Conservation (phyloP, 2,888 invertebrate genomes). For the Stenolophus ochropezus region DNA sequence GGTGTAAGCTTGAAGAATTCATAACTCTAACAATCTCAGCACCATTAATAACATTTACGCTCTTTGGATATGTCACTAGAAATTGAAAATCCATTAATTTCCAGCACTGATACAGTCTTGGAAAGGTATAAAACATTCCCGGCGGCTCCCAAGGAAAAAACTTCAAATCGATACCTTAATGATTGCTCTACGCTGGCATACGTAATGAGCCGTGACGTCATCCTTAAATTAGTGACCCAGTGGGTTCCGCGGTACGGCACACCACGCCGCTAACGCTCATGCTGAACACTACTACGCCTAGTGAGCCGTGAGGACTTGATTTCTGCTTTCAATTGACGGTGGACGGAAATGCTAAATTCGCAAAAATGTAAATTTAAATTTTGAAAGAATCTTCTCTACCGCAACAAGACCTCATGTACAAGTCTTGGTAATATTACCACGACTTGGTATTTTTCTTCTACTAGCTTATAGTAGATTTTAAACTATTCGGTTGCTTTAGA, state of each 20-base stretch:
- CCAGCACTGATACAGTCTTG: conserved; percentile 62
- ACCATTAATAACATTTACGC: conserved; percentile 61
- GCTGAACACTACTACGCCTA: background rate
- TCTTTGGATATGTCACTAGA: conserved; percentile 69
- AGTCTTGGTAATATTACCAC: no score
- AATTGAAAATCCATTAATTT: conserved; percentile 72
- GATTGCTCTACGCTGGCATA: conserved; percentile 72
- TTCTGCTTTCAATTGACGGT: background rate
- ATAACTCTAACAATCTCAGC: conserved; percentile 52
- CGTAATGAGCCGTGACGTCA: conserved; percentile 72
- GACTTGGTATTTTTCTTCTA: no score
- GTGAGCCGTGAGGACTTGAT: background rate
- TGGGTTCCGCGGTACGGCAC: conserved; percentile 44
- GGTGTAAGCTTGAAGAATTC: conserved; percentile 39
- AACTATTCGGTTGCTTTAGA: no score
- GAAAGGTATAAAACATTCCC: conserved; percentile 52
- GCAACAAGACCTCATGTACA: no score
- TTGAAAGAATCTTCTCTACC: no score
- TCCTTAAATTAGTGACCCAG: conserved; percentile 68
- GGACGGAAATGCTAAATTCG: background rate
- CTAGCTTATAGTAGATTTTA: no score
- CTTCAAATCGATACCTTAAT: conserved; percentile 73
- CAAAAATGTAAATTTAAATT: background rate
- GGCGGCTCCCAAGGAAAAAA: conserved; percentile 67
- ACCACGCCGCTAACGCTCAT: conserved; percentile 1